phyloP scores from a whole-genome alignment of 2,888 invertebrate genomes.

The Portevinia maculata region DNA sequence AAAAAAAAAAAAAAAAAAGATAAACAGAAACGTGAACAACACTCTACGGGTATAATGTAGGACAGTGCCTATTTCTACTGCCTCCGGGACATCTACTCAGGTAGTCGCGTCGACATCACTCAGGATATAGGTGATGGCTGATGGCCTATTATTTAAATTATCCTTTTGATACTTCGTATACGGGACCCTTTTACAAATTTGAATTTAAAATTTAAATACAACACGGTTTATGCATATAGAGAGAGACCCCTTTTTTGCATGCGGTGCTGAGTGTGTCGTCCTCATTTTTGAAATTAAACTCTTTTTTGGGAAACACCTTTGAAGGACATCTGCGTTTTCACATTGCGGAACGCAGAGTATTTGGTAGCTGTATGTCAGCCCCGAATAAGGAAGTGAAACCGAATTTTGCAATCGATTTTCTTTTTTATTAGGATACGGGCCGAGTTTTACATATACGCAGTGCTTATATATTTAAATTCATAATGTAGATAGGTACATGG shows the following conservation, averaged over 20 bases:
- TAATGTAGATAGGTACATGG: neutral
- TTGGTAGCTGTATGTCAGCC: conserved; percentile 11
- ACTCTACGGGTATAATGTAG: conserved; percentile 10
- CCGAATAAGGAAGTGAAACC: conserved; percentile 70
- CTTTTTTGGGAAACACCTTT: conserved; percentile 77
- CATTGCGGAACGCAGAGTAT: conserved; percentile 51
- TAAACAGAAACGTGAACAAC: conserved; percentile 41
- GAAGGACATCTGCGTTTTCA: conserved; percentile 80
- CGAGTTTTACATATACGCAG: conserved; percentile 46
- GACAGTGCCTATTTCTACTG: conserved; percentile 26
- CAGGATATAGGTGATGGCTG: conserved; percentile 60
- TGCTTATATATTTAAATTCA: conserved; percentile 44
- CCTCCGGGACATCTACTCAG: conserved; percentile 60
- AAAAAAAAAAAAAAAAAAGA: no score
- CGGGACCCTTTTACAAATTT: conserved; percentile 67
- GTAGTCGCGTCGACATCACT: conserved; percentile 54
- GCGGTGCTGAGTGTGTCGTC: conserved; percentile 69
- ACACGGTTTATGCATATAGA: conserved; percentile 49
- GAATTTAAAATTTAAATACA: conserved; percentile 72
- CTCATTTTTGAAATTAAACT: conserved; percentile 73
- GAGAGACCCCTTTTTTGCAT: conserved; percentile 77
- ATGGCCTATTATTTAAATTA: conserved; percentile 75
- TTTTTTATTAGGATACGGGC: conserved; percentile 63
- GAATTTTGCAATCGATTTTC: conserved; percentile 73
- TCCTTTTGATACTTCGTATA: conserved; percentile 62